Percentiles rank a stretch among this genome's conserved stretches.
phyloP scores from a whole-genome alignment of 2,113 vertebrate genomes.

The Notarius quadriscutis region DNA sequence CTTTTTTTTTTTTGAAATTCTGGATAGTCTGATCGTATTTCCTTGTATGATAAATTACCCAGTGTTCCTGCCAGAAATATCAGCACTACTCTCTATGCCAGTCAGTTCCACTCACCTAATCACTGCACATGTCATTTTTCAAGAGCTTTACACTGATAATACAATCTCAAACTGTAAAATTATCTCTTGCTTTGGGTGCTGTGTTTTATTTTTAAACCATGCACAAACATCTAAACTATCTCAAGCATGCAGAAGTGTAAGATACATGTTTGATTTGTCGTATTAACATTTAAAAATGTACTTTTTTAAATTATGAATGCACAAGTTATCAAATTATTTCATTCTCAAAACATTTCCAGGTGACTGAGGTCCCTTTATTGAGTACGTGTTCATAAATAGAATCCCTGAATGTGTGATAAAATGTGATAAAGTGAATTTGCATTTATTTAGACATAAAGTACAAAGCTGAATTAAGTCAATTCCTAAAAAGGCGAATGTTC shows the following conservation, averaged over 20 bases:
- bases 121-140: constrained; percentile 47
- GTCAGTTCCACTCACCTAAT: constrained; percentile 46
- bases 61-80: background rate
- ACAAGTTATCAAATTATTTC: background rate
- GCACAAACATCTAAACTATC: constrained; percentile 22
- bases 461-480: constrained; percentile 46
- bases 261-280: background rate
- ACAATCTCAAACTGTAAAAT: constrained; percentile 42
- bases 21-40: constrained; percentile 5
- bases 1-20: background rate
- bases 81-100: constrained; percentile 15
- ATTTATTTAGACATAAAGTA: constrained; percentile 67
- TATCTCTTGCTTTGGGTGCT: constrained; percentile 30
- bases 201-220: constrained; percentile 52
- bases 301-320: background rate
- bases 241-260: background rate
- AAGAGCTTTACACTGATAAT: constrained; percentile 48
- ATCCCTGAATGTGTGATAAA: constrained; percentile 48
- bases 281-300: background rate
- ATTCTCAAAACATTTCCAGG: background rate
- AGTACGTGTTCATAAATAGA: constrained; percentile 36
- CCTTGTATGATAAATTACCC: background rate
- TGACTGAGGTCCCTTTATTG: background rate
- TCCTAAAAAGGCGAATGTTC: constrained; percentile 43
- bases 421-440: constrained; percentile 38